Percentiles rank a stretch among this genome's conserved stretches.
These are phyloP conservation scores for Cylindroiulus punctatus DNA, from an alignment of 2,888 invertebrate genomes.

Conservation along the genomic window DNA sequence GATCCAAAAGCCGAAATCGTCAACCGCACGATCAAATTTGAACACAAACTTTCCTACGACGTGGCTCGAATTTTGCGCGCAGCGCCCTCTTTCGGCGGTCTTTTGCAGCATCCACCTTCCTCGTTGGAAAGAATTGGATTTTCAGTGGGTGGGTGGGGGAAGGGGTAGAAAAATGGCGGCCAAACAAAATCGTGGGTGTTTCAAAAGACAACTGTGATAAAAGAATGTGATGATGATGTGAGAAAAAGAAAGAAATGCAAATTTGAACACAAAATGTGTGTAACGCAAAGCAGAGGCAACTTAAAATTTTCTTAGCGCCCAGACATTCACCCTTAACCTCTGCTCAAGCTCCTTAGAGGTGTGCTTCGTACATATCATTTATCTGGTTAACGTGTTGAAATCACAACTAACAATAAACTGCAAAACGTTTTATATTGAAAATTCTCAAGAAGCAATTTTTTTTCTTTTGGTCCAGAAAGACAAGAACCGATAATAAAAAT, in stretches of 20 bases:
- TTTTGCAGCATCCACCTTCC: constrained; percentile 36
- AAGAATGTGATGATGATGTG: constrained; percentile 8
- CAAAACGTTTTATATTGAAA: neutral
- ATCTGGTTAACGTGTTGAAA: neutral
- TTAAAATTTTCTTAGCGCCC: neutral
- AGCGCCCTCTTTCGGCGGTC: constrained; percentile 21
- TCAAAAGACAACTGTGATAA: neutral
- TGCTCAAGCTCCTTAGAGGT: neutral
- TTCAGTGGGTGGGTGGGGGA: neutral
- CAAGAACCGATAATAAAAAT: neutral
- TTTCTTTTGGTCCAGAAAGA: neutral
- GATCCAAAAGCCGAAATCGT: neutral
- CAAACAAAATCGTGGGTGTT: constrained; percentile 26
- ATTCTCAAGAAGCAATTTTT: neutral
- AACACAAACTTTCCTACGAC: neutral
- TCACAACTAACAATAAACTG: too few species aligned
- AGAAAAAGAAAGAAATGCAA: neutral
- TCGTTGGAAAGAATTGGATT: constrained; percentile 43
- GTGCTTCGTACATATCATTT: neutral
- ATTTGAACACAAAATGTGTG: constrained; percentile 24
- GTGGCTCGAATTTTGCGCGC: neutral
- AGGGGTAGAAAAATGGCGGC: constrained; percentile 35
- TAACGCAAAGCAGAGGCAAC: neutral
- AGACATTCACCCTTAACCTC: neutral
- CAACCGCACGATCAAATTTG: neutral